Evolutionary conservation across 2,113 vertebrate genomes (phyloP), one percentile per base, ranked within the genome.

Genomic region (Trogon melanurus): DNA sequence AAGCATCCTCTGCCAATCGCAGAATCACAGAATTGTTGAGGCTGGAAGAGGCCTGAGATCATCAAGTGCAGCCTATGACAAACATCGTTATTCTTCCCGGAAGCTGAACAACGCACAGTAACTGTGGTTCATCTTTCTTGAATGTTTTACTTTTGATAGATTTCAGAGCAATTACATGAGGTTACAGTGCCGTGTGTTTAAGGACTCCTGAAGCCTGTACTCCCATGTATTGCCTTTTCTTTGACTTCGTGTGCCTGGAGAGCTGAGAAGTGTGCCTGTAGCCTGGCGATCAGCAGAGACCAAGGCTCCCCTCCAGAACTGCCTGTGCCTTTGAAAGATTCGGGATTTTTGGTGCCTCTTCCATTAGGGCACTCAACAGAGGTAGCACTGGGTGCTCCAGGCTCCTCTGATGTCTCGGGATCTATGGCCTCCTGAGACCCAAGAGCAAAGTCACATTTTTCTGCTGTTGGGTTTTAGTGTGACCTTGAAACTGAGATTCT

Each of bases 351-450:
- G n/a, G 36, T 89, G 41, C 8, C 41, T 3, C 47, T 84, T 83
- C 56, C 45, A 9, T 47, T n/a, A 38, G 25, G 27, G 22, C 50
- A 12, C 51, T 64, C 41, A 48, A 60, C 66, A 41, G 47, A 78
- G 86, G 36, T 34, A 57, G 50, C 54, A 73, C 0, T 32, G 74
- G 64, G 15, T 66, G 58, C 27, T 87, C 9, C 54, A 45, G 36
- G 9, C 44, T 73, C 50, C 30, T n/a, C n/a, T 45, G 15, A 19
- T 1, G 1, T 89, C 32, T 56, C 0, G 0, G 30, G 20, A 30
- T 66, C 36, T 16, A 10, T 53, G 38, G 25, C 30, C 66, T 41
- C 30, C 66, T 41, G 76, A 74, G 65, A 56, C 56, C 27, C 7
- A 3, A 22, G 12, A 44, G 41, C 85, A 79, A 61, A 70, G 32